A percentile compares a stretch with the other conserved stretches of the same genome.
Conservation (phyloP, 2,113 vertebrate genomes). For the Rhinichthys klamathensis region DNA sequence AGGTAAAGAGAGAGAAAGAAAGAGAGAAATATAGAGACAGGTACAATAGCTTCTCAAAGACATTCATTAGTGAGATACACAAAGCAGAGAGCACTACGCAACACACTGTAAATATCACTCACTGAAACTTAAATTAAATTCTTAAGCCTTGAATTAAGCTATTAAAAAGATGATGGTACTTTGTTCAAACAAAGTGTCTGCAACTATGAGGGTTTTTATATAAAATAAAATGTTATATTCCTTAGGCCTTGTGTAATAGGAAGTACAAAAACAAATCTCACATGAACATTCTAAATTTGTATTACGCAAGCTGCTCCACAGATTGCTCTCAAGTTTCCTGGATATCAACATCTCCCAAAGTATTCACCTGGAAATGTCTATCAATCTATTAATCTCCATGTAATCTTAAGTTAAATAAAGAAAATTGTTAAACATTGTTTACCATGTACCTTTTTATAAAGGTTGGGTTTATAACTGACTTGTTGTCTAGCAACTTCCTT, state of each 20-base stretch:
- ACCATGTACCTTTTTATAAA: background rate
- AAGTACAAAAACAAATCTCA: background rate
- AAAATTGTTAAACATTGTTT: background rate
- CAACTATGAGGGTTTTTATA: background rate
- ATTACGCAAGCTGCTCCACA: background rate
- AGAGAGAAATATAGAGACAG: background rate
- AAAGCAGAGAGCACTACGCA: background rate
- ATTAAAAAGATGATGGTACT: background rate
- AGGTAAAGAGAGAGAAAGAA: background rate
- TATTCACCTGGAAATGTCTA: background rate
- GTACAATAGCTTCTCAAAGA: conserved; percentile 13
- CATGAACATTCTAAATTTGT: background rate
- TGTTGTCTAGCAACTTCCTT: background rate
- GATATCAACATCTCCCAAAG: background rate
- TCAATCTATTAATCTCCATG: background rate
- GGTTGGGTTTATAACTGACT: background rate
- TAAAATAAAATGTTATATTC: background rate
- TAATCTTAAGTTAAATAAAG: background rate
- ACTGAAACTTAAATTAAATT: conserved; percentile 18
- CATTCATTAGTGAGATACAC: conserved; percentile 7
- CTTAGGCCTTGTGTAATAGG: background rate
- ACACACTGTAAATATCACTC: conserved; percentile 5
- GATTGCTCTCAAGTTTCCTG: background rate
- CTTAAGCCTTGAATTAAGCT: conserved; percentile 18
- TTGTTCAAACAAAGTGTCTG: background rate